phyloP scores from a whole-genome alignment of 1,140 invertebrate species.

The Platorchestia sp. region DNA sequence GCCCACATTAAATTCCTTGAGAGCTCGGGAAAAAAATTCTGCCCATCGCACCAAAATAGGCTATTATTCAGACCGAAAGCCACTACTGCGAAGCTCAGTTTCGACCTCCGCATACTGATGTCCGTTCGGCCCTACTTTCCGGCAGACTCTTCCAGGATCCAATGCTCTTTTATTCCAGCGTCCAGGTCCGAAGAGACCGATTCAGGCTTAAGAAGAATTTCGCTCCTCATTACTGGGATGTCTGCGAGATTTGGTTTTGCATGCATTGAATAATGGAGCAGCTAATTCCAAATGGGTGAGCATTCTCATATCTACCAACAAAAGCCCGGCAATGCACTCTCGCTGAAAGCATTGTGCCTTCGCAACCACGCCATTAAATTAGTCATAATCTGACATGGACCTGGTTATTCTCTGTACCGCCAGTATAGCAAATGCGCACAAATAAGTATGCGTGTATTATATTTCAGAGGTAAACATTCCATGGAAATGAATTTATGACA shows the following conservation, averaged over 20 bases:
- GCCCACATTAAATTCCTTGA: conserved; percentile 48
- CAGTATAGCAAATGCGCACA: no score
- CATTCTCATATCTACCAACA: not conserved
- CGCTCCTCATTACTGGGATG: not conserved
- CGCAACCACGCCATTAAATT: no score
- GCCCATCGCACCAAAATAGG: conserved; percentile 47
- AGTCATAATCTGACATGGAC: no score
- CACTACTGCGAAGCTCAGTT: conserved; percentile 38
- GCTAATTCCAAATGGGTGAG: not conserved
- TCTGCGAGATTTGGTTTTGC: not conserved
- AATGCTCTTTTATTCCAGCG: conserved; percentile 3
- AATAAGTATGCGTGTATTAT: no score
- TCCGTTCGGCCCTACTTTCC: not conserved
- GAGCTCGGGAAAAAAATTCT: conserved; percentile 53
- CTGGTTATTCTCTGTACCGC: no score
- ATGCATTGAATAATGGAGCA: not conserved
- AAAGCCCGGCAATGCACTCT: not conserved
- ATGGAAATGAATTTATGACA: no score
- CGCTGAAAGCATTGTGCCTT: no score
- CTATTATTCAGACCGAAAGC: conserved; percentile 53
- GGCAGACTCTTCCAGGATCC: conserved; percentile 12
- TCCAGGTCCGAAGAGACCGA: not conserved
- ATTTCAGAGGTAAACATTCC: no score
- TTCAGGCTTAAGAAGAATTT: conserved; percentile 3
- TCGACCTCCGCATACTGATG: conserved; percentile 51